Conservation (phyloP, 1,140 invertebrate species). For the Chelonus insularis region DNA sequence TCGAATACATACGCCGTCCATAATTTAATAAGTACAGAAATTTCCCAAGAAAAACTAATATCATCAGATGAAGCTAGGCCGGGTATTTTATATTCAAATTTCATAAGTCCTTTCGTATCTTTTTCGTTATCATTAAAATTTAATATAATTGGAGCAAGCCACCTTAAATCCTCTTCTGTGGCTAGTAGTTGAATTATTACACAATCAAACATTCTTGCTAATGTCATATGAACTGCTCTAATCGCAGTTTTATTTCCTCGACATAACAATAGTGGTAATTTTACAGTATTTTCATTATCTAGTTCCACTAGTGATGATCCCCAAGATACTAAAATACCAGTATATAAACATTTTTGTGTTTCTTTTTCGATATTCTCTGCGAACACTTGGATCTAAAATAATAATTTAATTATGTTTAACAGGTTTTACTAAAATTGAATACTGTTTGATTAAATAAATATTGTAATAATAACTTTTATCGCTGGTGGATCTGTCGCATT, state of each 20-base stretch:
- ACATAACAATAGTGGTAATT: slow-evolving; percentile 46
- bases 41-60: slow-evolving; percentile 39
- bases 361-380: slow-evolving; percentile 20
- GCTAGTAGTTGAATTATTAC: slow-evolving; percentile 36
- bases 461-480: slow-evolving; percentile 37
- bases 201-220: slow-evolving; percentile 50
- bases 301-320: slow-evolving; percentile 14
- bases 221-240: slow-evolving; percentile 37
- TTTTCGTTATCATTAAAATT: slow-evolving; percentile 25
- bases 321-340: slow-evolving; percentile 48
- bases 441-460: neutral
- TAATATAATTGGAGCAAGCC: slow-evolving; percentile 45
- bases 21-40: slow-evolving; percentile 34
- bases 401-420: too few species aligned
- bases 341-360: slow-evolving; percentile 40
- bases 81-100: slow-evolving; percentile 44
- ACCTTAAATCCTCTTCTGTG: slow-evolving; percentile 43
- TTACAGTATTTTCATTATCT: slow-evolving; percentile 25
- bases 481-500: slow-evolving; percentile 34
- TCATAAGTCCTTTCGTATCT: slow-evolving; percentile 26
- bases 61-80: slow-evolving; percentile 35
- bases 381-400: slow-evolving; percentile 42
- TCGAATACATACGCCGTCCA: slow-evolving; percentile 41
- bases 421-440: too few species aligned
- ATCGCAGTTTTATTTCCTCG: slow-evolving; percentile 43